These are phyloP conservation scores for Furnarius figulus DNA, from an alignment of 2,113 vertebrate genomes.

Conservation along the genomic window DNA sequence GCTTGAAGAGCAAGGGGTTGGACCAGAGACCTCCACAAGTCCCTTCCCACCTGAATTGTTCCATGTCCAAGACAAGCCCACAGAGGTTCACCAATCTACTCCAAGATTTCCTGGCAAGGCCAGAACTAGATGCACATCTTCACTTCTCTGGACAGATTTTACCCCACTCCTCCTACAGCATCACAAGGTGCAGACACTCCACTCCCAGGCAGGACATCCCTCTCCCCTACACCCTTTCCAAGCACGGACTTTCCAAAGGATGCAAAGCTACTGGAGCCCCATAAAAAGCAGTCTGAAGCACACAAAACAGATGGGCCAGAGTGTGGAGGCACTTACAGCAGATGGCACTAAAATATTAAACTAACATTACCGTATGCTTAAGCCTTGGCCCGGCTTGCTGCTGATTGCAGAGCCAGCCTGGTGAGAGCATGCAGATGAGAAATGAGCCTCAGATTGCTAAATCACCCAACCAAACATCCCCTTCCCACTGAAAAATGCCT, in stretches of 20 bases:
- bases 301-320: conserved; percentile 69
- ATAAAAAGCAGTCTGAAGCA: conserved; percentile 44
- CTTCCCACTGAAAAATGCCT: neutral
- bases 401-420: conserved; percentile 35
- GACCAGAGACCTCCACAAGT: neutral
- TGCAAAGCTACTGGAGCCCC: neutral
- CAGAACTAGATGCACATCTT: neutral
- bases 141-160: neutral
- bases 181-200: neutral
- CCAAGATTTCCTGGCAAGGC: neutral
- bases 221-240: neutral
- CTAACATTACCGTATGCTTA: conserved; percentile 70
- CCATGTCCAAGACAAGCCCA: neutral
- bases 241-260: conserved; percentile 27
- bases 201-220: neutral
- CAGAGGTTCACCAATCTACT: neutral
- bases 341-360: conserved; percentile 79
- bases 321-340: conserved; percentile 71
- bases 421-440: conserved; percentile 56
- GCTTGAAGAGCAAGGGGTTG: neutral
- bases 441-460: conserved; percentile 35
- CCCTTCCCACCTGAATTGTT: neutral
- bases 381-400: conserved; percentile 21
- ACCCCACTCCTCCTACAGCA: neutral
- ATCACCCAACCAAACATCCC: conserved; percentile 45